Base-by-base conservation (phyloP, 2,888 invertebrate species). In the Rosalia funebris region DNA sequence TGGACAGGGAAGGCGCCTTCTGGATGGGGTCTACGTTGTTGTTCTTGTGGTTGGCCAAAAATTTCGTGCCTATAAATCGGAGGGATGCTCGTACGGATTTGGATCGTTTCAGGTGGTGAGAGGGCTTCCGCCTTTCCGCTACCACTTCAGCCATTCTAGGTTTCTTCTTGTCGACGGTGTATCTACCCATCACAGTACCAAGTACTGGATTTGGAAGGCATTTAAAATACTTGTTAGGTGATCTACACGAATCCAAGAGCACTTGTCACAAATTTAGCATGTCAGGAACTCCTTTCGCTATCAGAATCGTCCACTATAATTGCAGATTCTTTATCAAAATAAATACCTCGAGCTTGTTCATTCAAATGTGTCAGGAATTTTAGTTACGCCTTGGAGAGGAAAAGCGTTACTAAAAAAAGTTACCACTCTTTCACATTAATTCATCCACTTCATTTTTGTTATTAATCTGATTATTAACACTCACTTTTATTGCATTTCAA, bases 51-150 rank as follows among this genome's bases (percentile, higher is more conserved):
- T 66, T 68, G 55, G 60, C 68, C 11, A 81, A 68, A 82, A 87
- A 86, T 77, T 87, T 87, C 72, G 85, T 84, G 62, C 88, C 86
- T 60, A 91, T 86, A 77, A 88, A 80, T 68, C 89, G 86, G 69
- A 91, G 81, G 69, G 90, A 90, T 69, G 89, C 87, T 72, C 90
- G 85, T 77, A 90, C 89, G 67, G 90, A 89, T 79, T 88, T 85
- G 68, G 89, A 85, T 69, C 90, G 86, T 68, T 88, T 87, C 71
- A 86, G 68, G 62, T 82, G 83, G 19, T 63, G 61, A 9, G 71
- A 65, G 12, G 53, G 19, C 65, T 74, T 75, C 19, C 78, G 74
- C 46, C 79, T 66, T 65, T 81, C 79, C n/a, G 77, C 70, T 34
- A 78, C 65, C 36, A 79, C 19, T 60, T 81, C 80, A 3, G 78